Percentiles rank a stretch among this genome's conserved stretches.
Conservation (phyloP, 2,797 vertebrate genomes). For the Acipenser oxyrinchus region DNA sequence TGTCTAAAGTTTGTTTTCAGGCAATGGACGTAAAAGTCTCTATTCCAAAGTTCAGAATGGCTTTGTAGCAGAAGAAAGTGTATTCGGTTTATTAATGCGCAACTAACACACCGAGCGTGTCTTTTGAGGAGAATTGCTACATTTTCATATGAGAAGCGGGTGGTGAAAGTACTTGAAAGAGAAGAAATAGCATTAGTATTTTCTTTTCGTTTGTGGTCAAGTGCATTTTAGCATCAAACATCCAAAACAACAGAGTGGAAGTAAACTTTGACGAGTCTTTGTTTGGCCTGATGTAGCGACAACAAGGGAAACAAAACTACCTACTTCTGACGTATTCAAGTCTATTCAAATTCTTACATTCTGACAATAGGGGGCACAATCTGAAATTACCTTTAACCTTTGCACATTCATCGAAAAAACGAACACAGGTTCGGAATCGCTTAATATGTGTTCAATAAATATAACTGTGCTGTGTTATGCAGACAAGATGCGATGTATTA, state of each 20-base stretch:
- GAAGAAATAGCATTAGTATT: slow-evolving; percentile 28
- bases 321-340: slow-evolving; percentile 72
- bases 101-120: background rate
- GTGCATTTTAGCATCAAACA: slow-evolving; percentile 63
- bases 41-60: no score
- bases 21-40: no score
- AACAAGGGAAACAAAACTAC: slow-evolving; percentile 76
- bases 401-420: slow-evolving; percentile 1
- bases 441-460: no score
- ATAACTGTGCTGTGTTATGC: no score
- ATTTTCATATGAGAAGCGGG: slow-evolving; percentile 19
- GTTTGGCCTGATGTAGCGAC: slow-evolving; percentile 72
- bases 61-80: background rate
- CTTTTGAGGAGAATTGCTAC: slow-evolving; percentile 17
- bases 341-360: slow-evolving; percentile 44
- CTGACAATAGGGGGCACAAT: slow-evolving; percentile 56
- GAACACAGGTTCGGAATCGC: no score
- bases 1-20: no score
- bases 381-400: slow-evolving; percentile 62
- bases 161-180: slow-evolving; percentile 36
- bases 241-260: slow-evolving; percentile 64
- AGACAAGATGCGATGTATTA: background rate
- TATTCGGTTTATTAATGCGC: background rate
- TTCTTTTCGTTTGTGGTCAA: slow-evolving; percentile 44
- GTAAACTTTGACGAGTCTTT: slow-evolving; percentile 73